Conservation (phyloP, 2,113 vertebrate species). For the Hiodon tergisus region DNA sequence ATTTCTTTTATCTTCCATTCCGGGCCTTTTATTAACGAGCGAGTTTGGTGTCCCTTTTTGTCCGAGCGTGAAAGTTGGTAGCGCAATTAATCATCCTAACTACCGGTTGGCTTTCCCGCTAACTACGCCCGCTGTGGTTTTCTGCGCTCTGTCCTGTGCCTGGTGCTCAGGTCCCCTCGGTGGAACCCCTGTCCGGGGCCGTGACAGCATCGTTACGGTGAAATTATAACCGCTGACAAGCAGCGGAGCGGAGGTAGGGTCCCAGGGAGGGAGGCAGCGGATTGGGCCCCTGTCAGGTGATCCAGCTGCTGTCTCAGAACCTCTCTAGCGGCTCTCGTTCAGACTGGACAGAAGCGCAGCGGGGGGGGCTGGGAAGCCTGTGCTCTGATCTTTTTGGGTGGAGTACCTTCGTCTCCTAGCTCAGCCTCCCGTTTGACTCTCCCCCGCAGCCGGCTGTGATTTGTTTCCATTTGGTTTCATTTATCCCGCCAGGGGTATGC, state of each 20-base stretch:
- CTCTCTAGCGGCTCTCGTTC: too few relatives aligned
- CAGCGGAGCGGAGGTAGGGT: background rate
- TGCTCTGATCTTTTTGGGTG: background rate
- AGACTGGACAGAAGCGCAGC: too few relatives aligned
- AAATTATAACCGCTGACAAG: background rate
- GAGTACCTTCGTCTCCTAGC: background rate
- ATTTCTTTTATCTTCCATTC: too few relatives aligned
- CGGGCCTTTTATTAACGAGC: too few relatives aligned
- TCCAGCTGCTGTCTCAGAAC: too few relatives aligned
- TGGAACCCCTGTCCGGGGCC: background rate
- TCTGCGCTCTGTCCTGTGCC: background rate
- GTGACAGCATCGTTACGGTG: background rate
- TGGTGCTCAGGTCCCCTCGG: background rate
- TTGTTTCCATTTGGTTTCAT: conserved; percentile 35
- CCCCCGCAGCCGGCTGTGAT: conserved; percentile 24
- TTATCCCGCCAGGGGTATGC: conserved; percentile 28
- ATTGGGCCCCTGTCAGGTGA: background rate
- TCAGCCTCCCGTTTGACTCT: conserved; percentile 1
- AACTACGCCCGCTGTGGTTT: background rate
- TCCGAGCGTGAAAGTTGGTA: too few relatives aligned
- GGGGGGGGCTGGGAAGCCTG: too few relatives aligned
- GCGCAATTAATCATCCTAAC: too few relatives aligned
- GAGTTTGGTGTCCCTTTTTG: too few relatives aligned
- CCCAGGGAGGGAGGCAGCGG: background rate
- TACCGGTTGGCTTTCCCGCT: too few relatives aligned